Conservation (phyloP, 1,140 invertebrate species). For the Aphelinus certus region DNA sequence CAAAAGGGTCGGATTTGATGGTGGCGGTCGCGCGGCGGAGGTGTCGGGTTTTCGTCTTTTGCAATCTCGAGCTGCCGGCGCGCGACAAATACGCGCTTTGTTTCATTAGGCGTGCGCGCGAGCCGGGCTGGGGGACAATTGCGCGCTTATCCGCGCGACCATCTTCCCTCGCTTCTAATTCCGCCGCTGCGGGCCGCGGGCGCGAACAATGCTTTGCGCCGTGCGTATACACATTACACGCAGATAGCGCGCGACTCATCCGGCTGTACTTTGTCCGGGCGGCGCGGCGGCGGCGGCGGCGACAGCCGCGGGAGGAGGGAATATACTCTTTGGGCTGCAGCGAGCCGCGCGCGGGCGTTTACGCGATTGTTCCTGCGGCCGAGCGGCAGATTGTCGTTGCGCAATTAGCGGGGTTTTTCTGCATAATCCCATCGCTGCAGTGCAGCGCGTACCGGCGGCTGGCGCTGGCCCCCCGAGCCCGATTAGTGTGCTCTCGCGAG, state of each 20-base stretch:
- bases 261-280: too few relatives aligned
- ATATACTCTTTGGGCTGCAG: too few relatives aligned
- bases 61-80: too few relatives aligned
- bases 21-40: neutral
- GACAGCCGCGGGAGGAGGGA: too few relatives aligned
- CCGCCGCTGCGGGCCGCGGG: neutral
- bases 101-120: neutral
- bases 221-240: too few relatives aligned
- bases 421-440: constrained; percentile 1
- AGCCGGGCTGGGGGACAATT: neutral
- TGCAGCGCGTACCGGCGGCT: too few relatives aligned
- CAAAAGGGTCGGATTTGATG: neutral
- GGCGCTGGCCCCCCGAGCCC: neutral
- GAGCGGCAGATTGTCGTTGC: constrained; percentile 14
- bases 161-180: constrained; percentile 14
- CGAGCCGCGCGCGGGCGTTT: neutral
- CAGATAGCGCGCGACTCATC: too few relatives aligned
- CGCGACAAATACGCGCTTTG: neutral
- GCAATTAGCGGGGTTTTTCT: constrained; percentile 19
- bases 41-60: constrained; percentile 8
- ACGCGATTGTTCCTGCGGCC: constrained; percentile 13
- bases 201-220: neutral
- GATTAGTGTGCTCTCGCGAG: constrained; percentile 5
- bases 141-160: neutral
- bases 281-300: too few relatives aligned